These are phyloP conservation scores for Leptinotarsa texana DNA, from an alignment of 1,140 invertebrate genomes.

Conservation along the genomic window DNA sequence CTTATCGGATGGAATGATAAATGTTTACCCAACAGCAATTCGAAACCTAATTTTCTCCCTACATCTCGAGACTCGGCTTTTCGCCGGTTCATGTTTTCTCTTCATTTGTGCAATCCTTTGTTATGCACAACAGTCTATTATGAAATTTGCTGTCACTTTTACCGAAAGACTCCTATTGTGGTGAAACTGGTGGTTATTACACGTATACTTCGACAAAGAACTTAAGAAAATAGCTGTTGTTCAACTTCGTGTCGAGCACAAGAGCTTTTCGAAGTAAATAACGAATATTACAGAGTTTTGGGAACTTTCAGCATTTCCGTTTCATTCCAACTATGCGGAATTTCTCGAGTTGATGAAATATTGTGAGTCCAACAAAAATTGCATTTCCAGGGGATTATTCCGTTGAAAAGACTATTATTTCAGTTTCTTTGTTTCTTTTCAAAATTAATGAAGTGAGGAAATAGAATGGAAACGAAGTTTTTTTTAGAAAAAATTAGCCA, in stretches of 20 bases:
- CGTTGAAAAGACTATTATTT: background rate
- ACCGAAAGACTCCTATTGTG: slow-evolving; percentile 7
- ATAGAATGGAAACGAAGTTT: no score
- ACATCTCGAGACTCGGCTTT: background rate
- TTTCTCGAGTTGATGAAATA: background rate
- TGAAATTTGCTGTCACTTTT: slow-evolving; percentile 8
- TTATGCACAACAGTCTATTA: slow-evolving; percentile 4
- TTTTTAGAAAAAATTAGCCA: no score
- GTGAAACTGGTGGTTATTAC: background rate
- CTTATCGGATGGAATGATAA: background rate
- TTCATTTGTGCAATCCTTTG: background rate
- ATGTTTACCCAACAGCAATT: background rate
- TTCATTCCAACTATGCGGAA: background rate
- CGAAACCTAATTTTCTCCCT: background rate
- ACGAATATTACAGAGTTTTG: background rate
- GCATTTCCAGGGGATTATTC: background rate
- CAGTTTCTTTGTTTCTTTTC: no score
- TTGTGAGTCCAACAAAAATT: background rate
- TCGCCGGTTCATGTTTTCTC: slow-evolving; percentile 1
- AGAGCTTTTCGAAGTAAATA: background rate
- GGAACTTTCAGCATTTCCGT: background rate
- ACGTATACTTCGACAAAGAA: slow-evolving; percentile 3
- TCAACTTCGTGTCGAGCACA: slow-evolving; percentile 5
- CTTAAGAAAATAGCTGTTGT: slow-evolving; percentile 4
- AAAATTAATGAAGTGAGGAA: no score